Evolutionary conservation across 2,888 invertebrate species (phyloP).

Genomic region (Acanthacorydalis orientalis): DNA sequence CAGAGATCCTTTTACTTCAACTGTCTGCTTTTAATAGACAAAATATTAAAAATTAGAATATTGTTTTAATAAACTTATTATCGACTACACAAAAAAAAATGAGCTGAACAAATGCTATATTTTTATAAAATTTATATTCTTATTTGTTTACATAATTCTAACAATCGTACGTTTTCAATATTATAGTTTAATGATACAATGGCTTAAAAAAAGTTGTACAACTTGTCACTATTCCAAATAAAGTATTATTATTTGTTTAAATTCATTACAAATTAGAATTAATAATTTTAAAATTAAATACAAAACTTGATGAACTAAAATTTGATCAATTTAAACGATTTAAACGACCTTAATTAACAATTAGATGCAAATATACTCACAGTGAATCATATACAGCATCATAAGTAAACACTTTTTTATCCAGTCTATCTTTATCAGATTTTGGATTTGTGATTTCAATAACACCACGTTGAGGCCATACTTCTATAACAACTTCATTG

Average conservation of each 20-base stretch:
- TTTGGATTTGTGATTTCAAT: constrained; percentile 82
- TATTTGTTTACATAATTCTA: too few species aligned
- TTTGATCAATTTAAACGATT: too few species aligned
- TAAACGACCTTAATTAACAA: background rate
- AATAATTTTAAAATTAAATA: constrained; percentile 1
- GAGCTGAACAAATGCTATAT: too few species aligned
- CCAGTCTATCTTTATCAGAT: constrained; percentile 43
- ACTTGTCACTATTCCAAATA: background rate
- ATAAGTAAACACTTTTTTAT: constrained; percentile 89
- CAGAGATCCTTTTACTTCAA: too few species aligned
- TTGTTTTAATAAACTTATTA: too few species aligned
- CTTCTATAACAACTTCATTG: constrained; percentile 63
- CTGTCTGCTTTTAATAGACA: too few species aligned
- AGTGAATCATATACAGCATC: constrained; percentile 87
- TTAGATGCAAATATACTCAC: background rate
- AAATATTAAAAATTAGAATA: too few species aligned
- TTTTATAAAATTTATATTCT: too few species aligned
- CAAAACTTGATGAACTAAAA: too few species aligned
- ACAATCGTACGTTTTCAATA: background rate
- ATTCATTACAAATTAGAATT: background rate
- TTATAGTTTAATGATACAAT: background rate
- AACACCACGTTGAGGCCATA: constrained; percentile 71
- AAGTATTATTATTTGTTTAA: too few species aligned
- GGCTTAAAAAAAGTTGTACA: background rate
- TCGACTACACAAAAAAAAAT: too few species aligned